Evolutionary conservation across 2,888 invertebrate genomes (phyloP).

Genomic region (Boloria selene): DNA sequence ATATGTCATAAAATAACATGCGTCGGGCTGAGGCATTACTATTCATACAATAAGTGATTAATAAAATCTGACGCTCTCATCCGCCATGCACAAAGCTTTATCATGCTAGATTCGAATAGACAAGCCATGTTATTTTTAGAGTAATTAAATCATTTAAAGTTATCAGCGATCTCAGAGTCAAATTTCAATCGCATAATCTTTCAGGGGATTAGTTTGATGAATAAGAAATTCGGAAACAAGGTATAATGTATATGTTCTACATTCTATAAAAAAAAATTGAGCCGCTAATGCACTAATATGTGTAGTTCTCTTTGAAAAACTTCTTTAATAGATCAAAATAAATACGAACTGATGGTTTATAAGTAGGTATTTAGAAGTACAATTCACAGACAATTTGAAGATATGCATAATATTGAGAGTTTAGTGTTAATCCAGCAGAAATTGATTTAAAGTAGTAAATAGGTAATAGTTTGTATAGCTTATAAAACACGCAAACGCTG

Average conservation of each 20-base stretch:
- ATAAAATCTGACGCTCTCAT: conserved; percentile 74
- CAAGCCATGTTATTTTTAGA: conserved; percentile 43
- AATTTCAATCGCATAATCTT: background rate
- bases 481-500: conserved; percentile 60
- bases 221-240: too few relatives aligned
- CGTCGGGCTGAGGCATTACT: conserved; percentile 80
- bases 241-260: too few relatives aligned
- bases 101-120: conserved; percentile 73
- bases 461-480: conserved; percentile 9
- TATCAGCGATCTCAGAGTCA: background rate
- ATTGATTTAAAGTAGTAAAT: conserved; percentile 6
- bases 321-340: too few relatives aligned
- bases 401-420: background rate
- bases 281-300: too few relatives aligned
- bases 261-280: too few relatives aligned
- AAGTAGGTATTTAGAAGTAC: too few relatives aligned
- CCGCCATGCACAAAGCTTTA: conserved; percentile 81
- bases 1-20: conserved; percentile 72
- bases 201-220: background rate
- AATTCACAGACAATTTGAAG: too few relatives aligned
- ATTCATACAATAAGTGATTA: conserved; percentile 68
- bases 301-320: too few relatives aligned
- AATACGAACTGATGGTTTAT: too few relatives aligned
- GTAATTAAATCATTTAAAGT: conserved; percentile 3
- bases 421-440: conserved; percentile 10